Conservation (phyloP, 1,140 invertebrate species). For the Phortica variegata region DNA sequence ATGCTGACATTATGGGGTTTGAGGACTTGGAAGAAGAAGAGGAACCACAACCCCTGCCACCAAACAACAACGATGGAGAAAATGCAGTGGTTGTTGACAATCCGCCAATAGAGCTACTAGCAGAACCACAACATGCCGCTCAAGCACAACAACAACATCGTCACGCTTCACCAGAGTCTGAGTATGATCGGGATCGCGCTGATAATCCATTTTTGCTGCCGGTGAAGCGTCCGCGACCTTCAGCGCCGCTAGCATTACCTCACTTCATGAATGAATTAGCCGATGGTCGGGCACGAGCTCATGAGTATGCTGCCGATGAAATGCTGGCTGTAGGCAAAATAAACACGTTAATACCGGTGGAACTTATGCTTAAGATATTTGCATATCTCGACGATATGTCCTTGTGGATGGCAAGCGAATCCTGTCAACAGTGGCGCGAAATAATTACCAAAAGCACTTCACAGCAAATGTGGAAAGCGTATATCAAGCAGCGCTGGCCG, state of each 20-base stretch:
- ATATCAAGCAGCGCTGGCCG: constrained; percentile 77
- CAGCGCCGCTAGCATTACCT: constrained; percentile 34
- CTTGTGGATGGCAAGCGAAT: constrained; percentile 81
- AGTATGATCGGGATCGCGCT: constrained; percentile 29
- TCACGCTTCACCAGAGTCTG: constrained; percentile 28
- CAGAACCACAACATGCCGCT: constrained; percentile 9
- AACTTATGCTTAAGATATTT: constrained; percentile 85
- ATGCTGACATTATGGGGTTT: constrained; percentile 47
- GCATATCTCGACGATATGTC: constrained; percentile 89
- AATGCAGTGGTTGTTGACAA: background rate
- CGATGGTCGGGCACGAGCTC: constrained; percentile 34
- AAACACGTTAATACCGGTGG: constrained; percentile 48
- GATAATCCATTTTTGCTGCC: constrained; percentile 37
- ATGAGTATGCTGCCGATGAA: constrained; percentile 28
- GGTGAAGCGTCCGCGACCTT: constrained; percentile 41
- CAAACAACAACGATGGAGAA: constrained; percentile 6
- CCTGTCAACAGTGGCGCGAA: constrained; percentile 80
- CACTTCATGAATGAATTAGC: constrained; percentile 40
- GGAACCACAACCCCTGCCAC: constrained; percentile 4
- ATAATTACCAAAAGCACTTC: constrained; percentile 75
- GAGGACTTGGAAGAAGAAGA: constrained; percentile 41
- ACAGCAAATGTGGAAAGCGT: constrained; percentile 74
- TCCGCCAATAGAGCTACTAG: constrained; percentile 10
- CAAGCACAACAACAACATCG: constrained; percentile 4
- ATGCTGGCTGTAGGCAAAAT: constrained; percentile 12